Evolutionary conservation across 2,888 invertebrate genomes (phyloP), one percentile per base, ranked within the genome.

Genomic region (Tipula helvola): DNA sequence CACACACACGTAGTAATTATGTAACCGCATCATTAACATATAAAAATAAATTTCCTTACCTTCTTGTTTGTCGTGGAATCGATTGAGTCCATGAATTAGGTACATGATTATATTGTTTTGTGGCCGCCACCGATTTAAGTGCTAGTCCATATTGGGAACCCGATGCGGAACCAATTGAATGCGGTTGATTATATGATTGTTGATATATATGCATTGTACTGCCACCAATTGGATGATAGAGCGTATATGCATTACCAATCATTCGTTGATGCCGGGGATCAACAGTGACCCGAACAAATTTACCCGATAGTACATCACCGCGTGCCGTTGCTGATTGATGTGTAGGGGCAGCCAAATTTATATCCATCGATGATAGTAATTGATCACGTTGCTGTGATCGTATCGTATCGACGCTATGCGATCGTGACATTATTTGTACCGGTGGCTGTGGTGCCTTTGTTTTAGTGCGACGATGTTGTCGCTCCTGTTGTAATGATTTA

Each of bases 31-130:
- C 28, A 71, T 71, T 71, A 71, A 71, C 71, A 71, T 71, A 71
- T 3, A 39, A 39, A 39, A 39, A 7, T 2, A 39, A 39, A 5
- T 44, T 44, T 44, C 10, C 84, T 85, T 85, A 92, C 91, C 91
- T 90, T 91, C 91, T 91, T 86, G 91, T 90, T 90, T 91, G 91
- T 89, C 91, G 90, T 89, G 91, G 91, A 89, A 91, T 90, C 44
- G 91, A 91, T 89, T 91, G 91, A 88, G 91, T 91, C 91, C 91
- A 92, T 89, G 91, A 91, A 88, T 91, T 90, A 87, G 91, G 91
- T 89, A 91, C 91, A 89, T 91, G 91, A 36, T 36, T 16, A n/a
- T 86, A 44, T 88, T 91, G 91, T 88, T 90, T 90, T 86, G 88
- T 88, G 89, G 90, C 89, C 87, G 91, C 91, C 10, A 28, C 71